Evolutionary conservation across 2,797 vertebrate species (phyloP), one percentile per base, ranked within the genome.

Genomic region (Scleropages formosus): DNA sequence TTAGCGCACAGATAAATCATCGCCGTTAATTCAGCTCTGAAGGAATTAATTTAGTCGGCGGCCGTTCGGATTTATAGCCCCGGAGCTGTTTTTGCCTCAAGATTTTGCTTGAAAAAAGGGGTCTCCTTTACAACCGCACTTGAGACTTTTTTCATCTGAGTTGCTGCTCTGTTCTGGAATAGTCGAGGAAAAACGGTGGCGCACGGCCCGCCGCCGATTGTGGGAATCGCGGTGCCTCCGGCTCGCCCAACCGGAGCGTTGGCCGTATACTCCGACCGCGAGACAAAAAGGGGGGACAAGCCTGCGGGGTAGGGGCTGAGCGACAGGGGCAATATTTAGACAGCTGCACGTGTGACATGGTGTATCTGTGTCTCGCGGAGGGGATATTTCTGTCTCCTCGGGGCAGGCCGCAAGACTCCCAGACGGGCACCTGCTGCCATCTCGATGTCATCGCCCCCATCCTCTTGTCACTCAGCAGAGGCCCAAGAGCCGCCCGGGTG

Each of bases 341-440:
- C 93, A 95, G 93, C 91, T 95, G 93, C 89, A 89, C 79, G 83
- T 90, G 88, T 89, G 88, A 82, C 75, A 39, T 83, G 82, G 77
- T 88, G 88, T 88, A 87, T 90, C 85, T 18, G 1, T 89, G 89
- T 92, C 80, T 87, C 91, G 93, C 92, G 87, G 89, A 86, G 78
- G 83, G 91, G 91, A 93, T 95, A 94, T 95, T 95, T 95, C 91
- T 92, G 93, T 93, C 92, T 92, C 76, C 80, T 94, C 93, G 92
- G 91, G 88, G 88, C 86, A 90, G 90, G 90, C 90, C 88, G 80
- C 78, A 88, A 87, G 90, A 85, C 83, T 88, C 87, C 89, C 84
- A 89, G 85, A 89, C 83, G 89, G 87, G 81, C 76, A 80, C 82
- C 56, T 49, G 79, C 80, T 84, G 81, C 85, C 90, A 91, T 88